Evolutionary conservation across 2,888 invertebrate species (phyloP), one percentile per base, ranked within the genome.

Genomic region (Lasioglossum malachurum): DNA sequence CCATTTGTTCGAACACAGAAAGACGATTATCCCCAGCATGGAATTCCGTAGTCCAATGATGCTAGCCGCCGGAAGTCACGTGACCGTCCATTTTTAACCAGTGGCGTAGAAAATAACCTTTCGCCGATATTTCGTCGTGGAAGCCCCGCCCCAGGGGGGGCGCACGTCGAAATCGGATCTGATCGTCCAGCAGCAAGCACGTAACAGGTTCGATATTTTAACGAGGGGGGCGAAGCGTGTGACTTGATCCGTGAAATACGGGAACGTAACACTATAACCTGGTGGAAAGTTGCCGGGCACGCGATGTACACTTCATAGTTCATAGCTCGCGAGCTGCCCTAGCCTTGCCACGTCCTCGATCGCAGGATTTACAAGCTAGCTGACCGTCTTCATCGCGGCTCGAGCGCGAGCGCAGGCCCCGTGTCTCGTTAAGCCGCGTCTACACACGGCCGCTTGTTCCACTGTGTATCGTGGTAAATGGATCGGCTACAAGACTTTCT

Each of bases 401-500:
- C 60, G n/a, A 10, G 14, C 69, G 35, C 35, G 8, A 69, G 69
- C 38, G 38, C 4, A 57, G 31, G 19, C 53, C 57, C 64, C 41
- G 44, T 85, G 49, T 75, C 84, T 80, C 78, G 84, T 86, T 86
- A 86, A 83, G 76, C 84, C 85, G 69, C 41, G 76, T 53, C 75
- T 49, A 67, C 79, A 31, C 79, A 73, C 69, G 53, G 78, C 71
- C 41, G 69, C 38, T n/a, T 71, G 31, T 35, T 67, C 19, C 23
- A 14, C 57, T 35, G 75, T 75, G 38, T 78, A 78, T 73, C 74
- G 83, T 69, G 80, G 87, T 81, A 83, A 87, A 87, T 87, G 79
- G 87, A 86, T 86, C 83, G 80, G n/a, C 57, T 57, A 80, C 83
- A 80, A 82, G 83, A 83, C 77, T 76, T 72, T 86, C 83, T 79